Evolutionary conservation across 2,888 invertebrate species (phyloP).

Genomic region (Nebria brevicollis): DNA sequence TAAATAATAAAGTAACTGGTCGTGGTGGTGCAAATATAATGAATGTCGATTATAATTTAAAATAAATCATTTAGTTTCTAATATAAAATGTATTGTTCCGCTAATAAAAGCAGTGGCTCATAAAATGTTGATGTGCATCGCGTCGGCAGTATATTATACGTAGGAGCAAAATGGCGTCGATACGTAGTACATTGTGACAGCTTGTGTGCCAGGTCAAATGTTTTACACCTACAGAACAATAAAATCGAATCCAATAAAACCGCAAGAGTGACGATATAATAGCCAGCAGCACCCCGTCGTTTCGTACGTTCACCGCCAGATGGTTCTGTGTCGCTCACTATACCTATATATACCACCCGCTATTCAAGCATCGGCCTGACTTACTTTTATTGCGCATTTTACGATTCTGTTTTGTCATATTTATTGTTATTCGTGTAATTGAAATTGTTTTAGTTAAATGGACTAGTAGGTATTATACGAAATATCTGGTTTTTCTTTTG

Average conservation of each 20-base stretch:
- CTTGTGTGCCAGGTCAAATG: slow-evolving; percentile 44
- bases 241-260: slow-evolving; percentile 59
- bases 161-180: neutral
- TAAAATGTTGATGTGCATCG: neutral
- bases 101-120: neutral
- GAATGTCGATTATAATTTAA: neutral
- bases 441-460: slow-evolving; percentile 47
- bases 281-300: slow-evolving; percentile 42
- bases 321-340: slow-evolving; percentile 25
- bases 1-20: neutral
- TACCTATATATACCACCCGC: slow-evolving; percentile 35
- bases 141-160: no score
- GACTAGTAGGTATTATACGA: slow-evolving; percentile 3
- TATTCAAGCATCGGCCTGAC: slow-evolving; percentile 31
- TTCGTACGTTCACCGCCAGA: neutral
- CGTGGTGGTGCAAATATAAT: neutral
- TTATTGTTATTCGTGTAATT: slow-evolving; percentile 47
- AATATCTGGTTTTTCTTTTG: neutral
- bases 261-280: slow-evolving; percentile 55
- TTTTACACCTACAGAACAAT: slow-evolving; percentile 60
- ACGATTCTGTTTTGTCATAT: slow-evolving; percentile 44
- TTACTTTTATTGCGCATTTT: slow-evolving; percentile 42
- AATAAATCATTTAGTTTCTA: neutral
- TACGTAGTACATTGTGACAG: slow-evolving; percentile 13
- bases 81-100: neutral